These are phyloP conservation scores for Propithecus perrieri DNA, from an alignment of 2,797 vertebrate species.

Conservation along the genomic window DNA sequence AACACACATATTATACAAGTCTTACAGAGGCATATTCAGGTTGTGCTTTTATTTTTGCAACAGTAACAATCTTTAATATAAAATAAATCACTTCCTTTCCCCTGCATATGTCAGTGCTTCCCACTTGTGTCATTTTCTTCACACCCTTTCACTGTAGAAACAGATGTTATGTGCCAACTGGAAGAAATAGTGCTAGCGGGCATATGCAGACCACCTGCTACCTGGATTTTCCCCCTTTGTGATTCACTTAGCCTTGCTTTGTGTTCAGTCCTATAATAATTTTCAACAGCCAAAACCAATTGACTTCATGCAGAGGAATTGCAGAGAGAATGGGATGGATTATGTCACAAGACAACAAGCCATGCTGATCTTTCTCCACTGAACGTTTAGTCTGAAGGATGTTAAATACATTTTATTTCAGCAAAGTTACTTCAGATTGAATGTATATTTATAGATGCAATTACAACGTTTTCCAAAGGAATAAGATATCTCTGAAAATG, in stretches of 20 bases:
- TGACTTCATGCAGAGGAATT: neutral
- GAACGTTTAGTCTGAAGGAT: conserved; percentile 27
- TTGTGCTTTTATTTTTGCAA: conserved; percentile 79
- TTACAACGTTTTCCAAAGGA: neutral
- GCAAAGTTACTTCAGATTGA: neutral
- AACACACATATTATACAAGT: conserved; percentile 56
- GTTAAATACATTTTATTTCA: neutral
- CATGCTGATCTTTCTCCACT: neutral
- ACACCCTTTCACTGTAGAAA: conserved; percentile 80
- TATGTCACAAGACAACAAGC: neutral
- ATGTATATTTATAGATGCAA: neutral
- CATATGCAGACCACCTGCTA: conserved; percentile 80
- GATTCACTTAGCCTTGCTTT: conserved; percentile 76
- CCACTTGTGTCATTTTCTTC: conserved; percentile 79
- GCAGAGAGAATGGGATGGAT: conserved; percentile 24
- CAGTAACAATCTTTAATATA: conserved; percentile 82
- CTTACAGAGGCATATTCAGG: conserved; percentile 75
- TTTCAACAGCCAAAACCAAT: conserved; percentile 73
- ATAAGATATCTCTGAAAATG: neutral
- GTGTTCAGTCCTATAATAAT: conserved; percentile 63
- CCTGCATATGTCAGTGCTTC: conserved; percentile 76
- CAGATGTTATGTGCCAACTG: conserved; percentile 83
- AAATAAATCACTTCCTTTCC: conserved; percentile 85
- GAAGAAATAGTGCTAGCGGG: conserved; percentile 77
- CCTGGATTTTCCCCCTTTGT: conserved; percentile 61